Conservation (phyloP, 2,113 vertebrate species). For the Syrrhaptes paradoxus region DNA sequence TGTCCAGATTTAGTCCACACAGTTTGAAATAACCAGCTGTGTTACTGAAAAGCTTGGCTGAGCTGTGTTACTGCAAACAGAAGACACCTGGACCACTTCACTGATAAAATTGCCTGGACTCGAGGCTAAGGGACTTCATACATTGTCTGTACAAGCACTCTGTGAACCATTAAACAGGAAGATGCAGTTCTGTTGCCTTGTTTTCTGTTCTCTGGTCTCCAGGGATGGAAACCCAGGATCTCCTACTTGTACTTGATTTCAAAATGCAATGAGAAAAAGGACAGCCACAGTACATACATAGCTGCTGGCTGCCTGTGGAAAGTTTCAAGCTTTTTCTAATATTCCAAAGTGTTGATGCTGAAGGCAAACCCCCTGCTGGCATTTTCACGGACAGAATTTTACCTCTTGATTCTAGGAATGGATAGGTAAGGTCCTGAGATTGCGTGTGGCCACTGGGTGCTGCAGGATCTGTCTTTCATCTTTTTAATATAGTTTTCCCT, state of each 20-base stretch:
- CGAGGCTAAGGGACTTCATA: not conserved
- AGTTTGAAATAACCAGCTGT: not conserved
- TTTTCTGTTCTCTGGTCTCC: not conserved
- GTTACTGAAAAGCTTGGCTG: not conserved
- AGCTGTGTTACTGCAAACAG: not conserved
- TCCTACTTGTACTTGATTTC: not conserved
- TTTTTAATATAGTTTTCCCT: not conserved
- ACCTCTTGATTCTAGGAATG: not conserved
- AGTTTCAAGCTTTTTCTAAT: not conserved
- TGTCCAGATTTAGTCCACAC: not conserved
- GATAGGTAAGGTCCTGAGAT: not conserved
- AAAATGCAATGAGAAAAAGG: not conserved
- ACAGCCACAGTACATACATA: not conserved
- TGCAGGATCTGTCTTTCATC: not conserved
- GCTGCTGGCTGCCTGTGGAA: not conserved
- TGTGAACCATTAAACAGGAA: not conserved
- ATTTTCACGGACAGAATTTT: not conserved
- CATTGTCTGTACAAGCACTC: not conserved
- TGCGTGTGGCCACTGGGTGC: accelerated
- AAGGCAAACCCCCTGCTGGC: not conserved
- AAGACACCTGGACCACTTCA: not conserved
- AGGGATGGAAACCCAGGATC: not conserved
- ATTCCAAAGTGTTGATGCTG: not conserved
- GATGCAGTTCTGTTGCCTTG: not conserved
- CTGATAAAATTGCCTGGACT: not conserved